These are phyloP conservation scores for Triops longicaudatus DNA, from an alignment of 1,140 invertebrate genomes.

Conservation along the genomic window DNA sequence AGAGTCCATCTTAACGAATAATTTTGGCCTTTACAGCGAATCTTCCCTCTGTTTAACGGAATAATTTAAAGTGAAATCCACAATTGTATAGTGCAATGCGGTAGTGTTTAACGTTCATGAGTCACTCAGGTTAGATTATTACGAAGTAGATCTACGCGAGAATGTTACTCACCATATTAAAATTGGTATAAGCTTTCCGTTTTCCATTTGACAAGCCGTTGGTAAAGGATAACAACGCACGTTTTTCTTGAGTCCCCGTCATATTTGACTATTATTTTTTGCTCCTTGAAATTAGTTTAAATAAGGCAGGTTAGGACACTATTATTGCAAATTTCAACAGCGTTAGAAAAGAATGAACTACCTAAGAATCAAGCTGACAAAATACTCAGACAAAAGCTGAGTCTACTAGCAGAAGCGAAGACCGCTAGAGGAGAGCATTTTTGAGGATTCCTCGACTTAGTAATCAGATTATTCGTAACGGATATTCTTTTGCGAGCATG, in stretches of 20 bases:
- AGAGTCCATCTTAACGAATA: no score
- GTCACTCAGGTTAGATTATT: no score
- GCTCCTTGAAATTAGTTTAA: neutral
- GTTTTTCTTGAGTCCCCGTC: neutral
- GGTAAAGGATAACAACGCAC: neutral
- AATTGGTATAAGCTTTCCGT: neutral
- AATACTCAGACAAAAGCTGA: neutral
- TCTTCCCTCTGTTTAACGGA: no score
- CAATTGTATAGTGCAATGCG: no score
- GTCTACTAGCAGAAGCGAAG: neutral
- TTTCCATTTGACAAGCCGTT: neutral
- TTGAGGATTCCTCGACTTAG: slow-evolving; percentile 1
- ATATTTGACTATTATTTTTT: neutral
- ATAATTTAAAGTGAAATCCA: no score
- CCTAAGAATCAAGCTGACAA: neutral
- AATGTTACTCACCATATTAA: neutral
- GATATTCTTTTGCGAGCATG: neutral
- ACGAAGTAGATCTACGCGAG: neutral
- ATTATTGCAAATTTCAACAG: neutral
- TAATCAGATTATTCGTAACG: slow-evolving; percentile 8
- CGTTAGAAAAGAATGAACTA: neutral
- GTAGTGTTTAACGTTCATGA: no score
- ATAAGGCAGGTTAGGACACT: neutral
- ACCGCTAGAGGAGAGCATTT: neutral
- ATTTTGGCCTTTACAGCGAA: no score